Evolutionary conservation across 1,140 invertebrate species (phyloP).

Genomic region (Andrena cerasifolii): DNA sequence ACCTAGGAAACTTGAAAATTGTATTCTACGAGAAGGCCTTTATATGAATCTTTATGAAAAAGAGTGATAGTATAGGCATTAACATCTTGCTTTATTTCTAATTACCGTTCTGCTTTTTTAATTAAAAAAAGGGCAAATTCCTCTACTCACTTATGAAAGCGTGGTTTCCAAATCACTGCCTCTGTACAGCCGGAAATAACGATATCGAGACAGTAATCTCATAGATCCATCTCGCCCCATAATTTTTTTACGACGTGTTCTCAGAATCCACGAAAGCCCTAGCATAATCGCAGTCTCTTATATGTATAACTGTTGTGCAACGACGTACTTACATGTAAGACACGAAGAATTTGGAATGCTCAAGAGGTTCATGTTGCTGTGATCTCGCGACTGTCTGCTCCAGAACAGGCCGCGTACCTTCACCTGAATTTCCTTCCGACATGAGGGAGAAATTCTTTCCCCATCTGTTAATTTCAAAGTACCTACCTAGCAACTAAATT

Average conservation of each 20-base stretch:
- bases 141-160: too few species aligned
- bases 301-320: constrained; percentile 47
- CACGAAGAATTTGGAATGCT: constrained; percentile 45
- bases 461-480: not conserved
- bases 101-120: too few species aligned
- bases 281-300: constrained; percentile 9
- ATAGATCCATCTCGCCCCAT: constrained; percentile 3
- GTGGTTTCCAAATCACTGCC: not conserved
- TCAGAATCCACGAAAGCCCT: constrained; percentile 31
- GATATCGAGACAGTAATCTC: constrained; percentile 2
- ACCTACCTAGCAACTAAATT: too few species aligned
- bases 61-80: too few species aligned
- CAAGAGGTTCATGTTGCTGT: constrained; percentile 7
- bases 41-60: too few species aligned
- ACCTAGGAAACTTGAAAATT: too few species aligned
- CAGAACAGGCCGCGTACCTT: constrained; percentile 75
- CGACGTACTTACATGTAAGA: constrained; percentile 24
- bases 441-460: not conserved
- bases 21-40: too few species aligned
- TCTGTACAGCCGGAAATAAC: constrained; percentile 8
- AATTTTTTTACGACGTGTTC: constrained; percentile 22
- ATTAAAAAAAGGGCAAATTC: too few species aligned
- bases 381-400: constrained; percentile 63
- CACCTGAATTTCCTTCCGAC: constrained; percentile 66
- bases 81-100: too few species aligned